Base-by-base conservation (phyloP, 1,140 invertebrate species). In the Brachionus asplanchnoidis region DNA sequence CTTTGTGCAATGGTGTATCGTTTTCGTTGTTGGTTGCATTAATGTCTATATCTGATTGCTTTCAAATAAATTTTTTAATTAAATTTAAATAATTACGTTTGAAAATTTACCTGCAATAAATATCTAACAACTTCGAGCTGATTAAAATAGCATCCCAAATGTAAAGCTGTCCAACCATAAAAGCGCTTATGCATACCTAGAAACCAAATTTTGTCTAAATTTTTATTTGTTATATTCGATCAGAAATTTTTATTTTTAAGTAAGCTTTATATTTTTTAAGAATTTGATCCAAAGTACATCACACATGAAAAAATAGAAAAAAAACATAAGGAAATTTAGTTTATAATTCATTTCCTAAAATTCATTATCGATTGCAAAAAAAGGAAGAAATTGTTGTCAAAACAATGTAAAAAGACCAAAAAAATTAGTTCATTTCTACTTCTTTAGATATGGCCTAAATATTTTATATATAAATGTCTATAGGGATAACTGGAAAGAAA, bases 1-100 rank as follows among this genome's bases (percentile, higher is more conserved):
- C 91, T 86, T 90, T 90, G 85, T 92, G 91, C 8, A 92, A 87
- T 9, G 91, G 88, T n/a, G 90, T 91, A 85, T 91, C 91, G 14
- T 90, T 90, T 20, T 86, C 85, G 84, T 89, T 87, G 86, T 91
- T 91, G 8, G 89, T 85, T 53, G 88, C 86, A 86, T 92, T 90
- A 12, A 91, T 88, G 85, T 89, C 88, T 60, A 90, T 90, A 50
- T 88, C 90, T 86, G 88, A 85, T 88, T 91, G 86, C 42, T 82
- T 40, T 44, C 53, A 17, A 20, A 20, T 42, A 20, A 73, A 40
- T 42, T 73, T 40, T 40, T 17, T 44, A 42, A 17, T 50, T 26
- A 50, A 50, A 26, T 50, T 77, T 1, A 11, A 14, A 28, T 23
- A 77, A 50, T 77, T 77, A 20, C 26, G 20, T 66, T 60, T 68